Conservation (phyloP, 2,888 invertebrate genomes). For the Caenorhabditis japonica region DNA sequence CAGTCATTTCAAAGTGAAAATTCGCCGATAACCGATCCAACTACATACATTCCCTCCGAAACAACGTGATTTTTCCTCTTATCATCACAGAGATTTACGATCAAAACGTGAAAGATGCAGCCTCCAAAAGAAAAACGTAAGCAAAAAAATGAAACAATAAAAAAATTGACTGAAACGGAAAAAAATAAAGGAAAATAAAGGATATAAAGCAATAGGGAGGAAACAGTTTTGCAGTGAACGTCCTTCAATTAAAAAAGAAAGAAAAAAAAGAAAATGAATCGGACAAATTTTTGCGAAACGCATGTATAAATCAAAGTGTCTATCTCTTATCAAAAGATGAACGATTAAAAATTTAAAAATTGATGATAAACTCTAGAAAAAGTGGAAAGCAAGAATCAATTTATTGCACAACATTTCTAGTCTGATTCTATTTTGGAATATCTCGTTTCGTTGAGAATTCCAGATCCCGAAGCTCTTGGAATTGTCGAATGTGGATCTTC, state of each 20-base stretch:
- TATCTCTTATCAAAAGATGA: slow-evolving; percentile 8
- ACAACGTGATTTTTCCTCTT: slow-evolving; percentile 3
- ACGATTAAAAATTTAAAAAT: slow-evolving; percentile 3
- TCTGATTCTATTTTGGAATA: slow-evolving; percentile 25
- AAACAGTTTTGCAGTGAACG: neutral
- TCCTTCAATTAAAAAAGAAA: slow-evolving; percentile 1
- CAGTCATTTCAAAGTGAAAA: too few species aligned
- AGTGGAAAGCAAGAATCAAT: too few species aligned
- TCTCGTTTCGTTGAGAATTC: slow-evolving; percentile 27
- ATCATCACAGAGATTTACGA: slow-evolving; percentile 12
- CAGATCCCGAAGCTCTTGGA: neutral
- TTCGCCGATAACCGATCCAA: slow-evolving; percentile 6
- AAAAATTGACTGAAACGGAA: neutral
- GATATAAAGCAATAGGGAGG: neutral
- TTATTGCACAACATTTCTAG: neutral
- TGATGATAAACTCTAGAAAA: slow-evolving; percentile 8
- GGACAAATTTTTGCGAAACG: neutral
- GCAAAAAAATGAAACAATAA: neutral
- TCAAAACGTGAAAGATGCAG: neutral
- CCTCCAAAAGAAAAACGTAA: neutral
- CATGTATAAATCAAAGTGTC: slow-evolving; percentile 5
- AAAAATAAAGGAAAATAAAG: neutral
- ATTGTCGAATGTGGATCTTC: neutral
- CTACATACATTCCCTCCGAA: neutral
- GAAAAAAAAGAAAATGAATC: too few species aligned